Base-by-base conservation (phyloP, 2,797 vertebrate genomes). In the Enteromius anoplus region DNA sequence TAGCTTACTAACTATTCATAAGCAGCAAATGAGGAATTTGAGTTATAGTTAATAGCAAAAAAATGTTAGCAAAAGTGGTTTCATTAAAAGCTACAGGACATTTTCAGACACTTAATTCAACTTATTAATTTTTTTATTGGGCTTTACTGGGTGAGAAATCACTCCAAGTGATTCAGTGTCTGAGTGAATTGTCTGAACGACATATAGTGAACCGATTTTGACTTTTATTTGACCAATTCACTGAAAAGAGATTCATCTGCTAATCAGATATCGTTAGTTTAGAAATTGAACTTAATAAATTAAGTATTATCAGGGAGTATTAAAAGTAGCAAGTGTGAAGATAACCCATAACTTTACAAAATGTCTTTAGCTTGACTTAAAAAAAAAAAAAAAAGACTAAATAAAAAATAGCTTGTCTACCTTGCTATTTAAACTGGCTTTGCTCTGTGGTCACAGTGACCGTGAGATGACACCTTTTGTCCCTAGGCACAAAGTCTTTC, bases 401-500 rank as follows among this genome's bases (percentile, higher is more conserved):
- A 34, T 34, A 34, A 34, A 34, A 5, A 5, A n/a, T n/a, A n/a
- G n/a, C n/a, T 49, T 6, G 10, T 49, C 15, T 29, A 21, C 5
- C 29, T 72, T 12, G 10, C 17, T 34, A 14, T 3, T 71, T 49
- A 73, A 73, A 37, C 32, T n/a, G 32, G 19, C 23, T 42, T 26
- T 42, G 14, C 12, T 37, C 2, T 37, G 19, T 34, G 60, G 19
- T 17, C 26, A 9, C 26, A 3, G 26, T 78, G 45, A 51, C 29
- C 11, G 26, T 51, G 5, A 14, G 26, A 21, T 34, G 26, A 64
- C 23, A 77, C 58, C 21, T 73, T 73, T 47, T 47, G 58, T 64
- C 75, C 58, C 19, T 32, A 14, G 29, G 76, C 58, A 47, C 75
- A 78, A 75, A 66, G 71, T 75, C 15, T 82, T 82, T 45, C 9